Base-by-base conservation (phyloP, 2,113 vertebrate species). In the Triplophysa tibetana region DNA sequence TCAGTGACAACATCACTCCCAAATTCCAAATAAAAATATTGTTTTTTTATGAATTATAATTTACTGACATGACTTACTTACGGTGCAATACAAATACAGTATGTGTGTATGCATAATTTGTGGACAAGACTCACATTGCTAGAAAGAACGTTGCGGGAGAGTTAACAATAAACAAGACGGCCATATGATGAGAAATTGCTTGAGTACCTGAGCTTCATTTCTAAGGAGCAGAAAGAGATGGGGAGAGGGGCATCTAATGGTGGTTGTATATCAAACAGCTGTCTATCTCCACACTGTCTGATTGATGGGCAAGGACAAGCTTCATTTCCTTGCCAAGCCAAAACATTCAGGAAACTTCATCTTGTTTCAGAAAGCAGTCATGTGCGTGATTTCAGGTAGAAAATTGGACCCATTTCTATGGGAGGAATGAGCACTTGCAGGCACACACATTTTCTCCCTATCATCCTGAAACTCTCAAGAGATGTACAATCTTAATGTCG, bases 231-330 rank as follows among this genome's bases (percentile, higher is more conserved):
- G 29, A 21, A 78, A 50, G 8, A 26, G 33, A 50, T 33, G 63
- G 77, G 80, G 33, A 74, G 78, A 72, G 81, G 74, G 77, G 82
- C 81, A 14, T 29, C 81, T 91, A 87, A 92, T 88, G 87, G 85
- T 86, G 85, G 86, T 12, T 89, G 86, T 88, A 88, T 88, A 89
- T 90, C 89, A 90, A 88, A 88, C 83, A 89, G 87, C 88, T 85
- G 84, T 87, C 90, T 90, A 86, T 91, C 90, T 90, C 86, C 89
- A 85, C 82, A 52, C 75, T 66, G 73, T 43, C 84, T 91, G 90
- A 92, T 91, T 91, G 89, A 93, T 92, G 88, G 89, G 68, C 88
- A 85, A 85, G 88, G 90, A 90, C 88, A 91, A 85, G 90, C 90
- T 76, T 86, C 91, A 91, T 92, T 92, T 92, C 89, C 90, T 83